Base-by-base conservation (phyloP, 2,113 vertebrate species). In the Lagopus muta region DNA sequence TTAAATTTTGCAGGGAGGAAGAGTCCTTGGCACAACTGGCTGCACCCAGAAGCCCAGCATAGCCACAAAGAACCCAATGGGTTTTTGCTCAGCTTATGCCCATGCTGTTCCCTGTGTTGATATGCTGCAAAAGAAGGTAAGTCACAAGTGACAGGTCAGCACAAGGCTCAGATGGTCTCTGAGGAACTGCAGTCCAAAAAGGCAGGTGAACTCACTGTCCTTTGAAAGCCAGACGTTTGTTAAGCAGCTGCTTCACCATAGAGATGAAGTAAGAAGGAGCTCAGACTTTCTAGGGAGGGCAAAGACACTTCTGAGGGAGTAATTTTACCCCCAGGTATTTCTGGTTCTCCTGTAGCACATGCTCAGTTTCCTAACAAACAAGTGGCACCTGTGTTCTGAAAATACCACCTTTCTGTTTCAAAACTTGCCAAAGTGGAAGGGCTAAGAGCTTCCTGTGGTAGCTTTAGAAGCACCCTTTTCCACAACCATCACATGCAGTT, bases 61-160 rank as follows among this genome's bases (percentile, higher is more conserved):
- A 48, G 43, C 22, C 28, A 45, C 30, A 55, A 27, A 54, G 13
- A 81, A 50, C 10, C 6, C 30, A 10, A 47, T 11, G 42, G 7
- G 0, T 54, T 55, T 70, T 28, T 38, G 13, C 64, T 93, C 28
- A 60, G 43, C 52, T 43, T 75, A 38, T 1, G 1, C 32, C 45
- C 2, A 0, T 36, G 58, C 55, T 70, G 15, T 30, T 81, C n/a
- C 40, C 32, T 92, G n/a, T 27, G 22, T 3, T 67, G 38, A 28
- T 54, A 38, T 36, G 58, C 30, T 65, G 45, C 36, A 85, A 12
- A 76, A 75, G 64, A 58, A 91, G 86, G 65, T 90, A 77, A 93
- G 88, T 62, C 55, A 34, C 18, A 6, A 19, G 6, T 32, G 77
- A 81, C 60, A 62, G 45, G 38, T 21, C 40, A 32, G 84, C 70